Evolutionary conservation across 1,140 invertebrate genomes (phyloP).

Genomic region (Megalopta genalis): DNA sequence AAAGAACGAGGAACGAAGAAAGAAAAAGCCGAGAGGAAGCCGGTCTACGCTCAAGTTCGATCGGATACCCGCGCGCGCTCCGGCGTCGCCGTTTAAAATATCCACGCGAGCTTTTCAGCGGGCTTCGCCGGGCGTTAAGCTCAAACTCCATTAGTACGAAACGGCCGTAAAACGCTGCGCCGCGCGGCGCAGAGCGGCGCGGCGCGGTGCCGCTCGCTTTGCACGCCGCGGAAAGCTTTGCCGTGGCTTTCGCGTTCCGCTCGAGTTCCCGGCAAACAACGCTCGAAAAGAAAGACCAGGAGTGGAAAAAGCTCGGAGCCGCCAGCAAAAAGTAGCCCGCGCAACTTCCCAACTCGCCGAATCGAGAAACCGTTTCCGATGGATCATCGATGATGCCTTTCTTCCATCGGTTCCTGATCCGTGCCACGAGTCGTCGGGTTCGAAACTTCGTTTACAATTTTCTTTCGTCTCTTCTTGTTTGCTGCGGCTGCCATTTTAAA

Average conservation of each 20-base stretch:
- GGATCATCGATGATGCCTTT: background rate
- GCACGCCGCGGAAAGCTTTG: slow-evolving; percentile 34
- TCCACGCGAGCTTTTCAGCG: slow-evolving; percentile 40
- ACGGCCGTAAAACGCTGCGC: slow-evolving; percentile 28
- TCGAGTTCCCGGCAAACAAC: slow-evolving; percentile 45
- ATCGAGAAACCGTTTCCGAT: background rate
- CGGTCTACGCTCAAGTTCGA: background rate
- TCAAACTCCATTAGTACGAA: slow-evolving; percentile 55
- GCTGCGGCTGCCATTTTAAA: no score
- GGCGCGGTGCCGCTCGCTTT: slow-evolving; percentile 26
- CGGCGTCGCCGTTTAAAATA: slow-evolving; percentile 26
- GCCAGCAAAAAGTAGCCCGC: background rate
- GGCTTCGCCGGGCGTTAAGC: slow-evolving; percentile 33
- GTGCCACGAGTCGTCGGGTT: no score
- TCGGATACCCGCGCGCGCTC: background rate
- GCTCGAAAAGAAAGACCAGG: slow-evolving; percentile 21
- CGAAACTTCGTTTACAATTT: no score
- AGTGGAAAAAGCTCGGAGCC: background rate
- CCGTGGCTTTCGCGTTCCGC: slow-evolving; percentile 28
- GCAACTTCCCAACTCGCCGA: background rate
- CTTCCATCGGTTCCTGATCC: background rate
- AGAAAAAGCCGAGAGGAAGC: background rate
- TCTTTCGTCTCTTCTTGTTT: no score
- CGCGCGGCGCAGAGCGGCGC: no score
- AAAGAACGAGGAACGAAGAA: background rate